phyloP scores from a whole-genome alignment of 2,113 vertebrate species.

The Erpornis zantholeuca region DNA sequence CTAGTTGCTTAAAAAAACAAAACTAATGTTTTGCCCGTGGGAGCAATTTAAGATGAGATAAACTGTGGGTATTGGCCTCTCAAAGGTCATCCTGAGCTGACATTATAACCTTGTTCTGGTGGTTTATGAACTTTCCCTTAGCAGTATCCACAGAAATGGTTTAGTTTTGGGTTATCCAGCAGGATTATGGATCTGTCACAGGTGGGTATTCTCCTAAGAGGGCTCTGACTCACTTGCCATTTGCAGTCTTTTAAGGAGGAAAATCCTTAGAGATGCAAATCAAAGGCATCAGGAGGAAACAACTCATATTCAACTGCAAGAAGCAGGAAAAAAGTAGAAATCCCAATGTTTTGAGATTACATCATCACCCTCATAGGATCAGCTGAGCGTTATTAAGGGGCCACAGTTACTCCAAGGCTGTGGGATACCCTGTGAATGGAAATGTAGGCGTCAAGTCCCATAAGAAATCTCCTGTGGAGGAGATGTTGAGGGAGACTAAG shows the following conservation, averaged over 20 bases:
- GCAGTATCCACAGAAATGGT: background rate
- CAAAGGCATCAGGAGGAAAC: background rate
- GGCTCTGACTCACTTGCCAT: background rate
- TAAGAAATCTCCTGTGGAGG: background rate
- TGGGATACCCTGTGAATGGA: background rate
- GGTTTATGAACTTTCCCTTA: background rate
- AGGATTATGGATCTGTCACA: background rate
- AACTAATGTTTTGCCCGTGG: background rate
- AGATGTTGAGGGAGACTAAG: background rate
- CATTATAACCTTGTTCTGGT: background rate
- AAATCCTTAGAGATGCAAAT: background rate
- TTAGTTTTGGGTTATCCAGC: background rate
- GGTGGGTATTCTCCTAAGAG: background rate
- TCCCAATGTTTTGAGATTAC: background rate
- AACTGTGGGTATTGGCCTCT: background rate
- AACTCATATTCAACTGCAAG: background rate
- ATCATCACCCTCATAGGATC: background rate
- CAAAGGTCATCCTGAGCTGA: background rate
- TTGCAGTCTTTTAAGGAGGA: background rate
- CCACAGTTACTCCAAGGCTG: background rate
- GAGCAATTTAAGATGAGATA: background rate
- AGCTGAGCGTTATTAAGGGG: background rate
- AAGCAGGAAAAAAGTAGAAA: background rate
- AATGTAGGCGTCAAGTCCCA: background rate
- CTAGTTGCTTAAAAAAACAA: background rate